phyloP scores from a whole-genome alignment of 2,888 invertebrate species.

The Xiphydria camelus region DNA sequence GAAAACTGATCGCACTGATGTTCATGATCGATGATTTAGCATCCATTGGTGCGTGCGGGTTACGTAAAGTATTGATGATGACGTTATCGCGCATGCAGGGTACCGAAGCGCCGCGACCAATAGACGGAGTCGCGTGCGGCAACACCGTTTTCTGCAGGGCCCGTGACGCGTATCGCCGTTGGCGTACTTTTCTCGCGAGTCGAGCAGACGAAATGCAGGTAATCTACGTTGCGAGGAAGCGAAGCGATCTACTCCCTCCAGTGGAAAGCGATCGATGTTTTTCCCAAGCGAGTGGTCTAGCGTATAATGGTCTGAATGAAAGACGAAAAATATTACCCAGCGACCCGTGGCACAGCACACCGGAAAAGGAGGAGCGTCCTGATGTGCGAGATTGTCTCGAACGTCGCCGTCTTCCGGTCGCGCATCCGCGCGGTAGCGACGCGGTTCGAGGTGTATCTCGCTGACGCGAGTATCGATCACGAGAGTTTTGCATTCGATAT shows the following conservation, averaged over 20 bases:
- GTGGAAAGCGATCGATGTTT: slow-evolving; percentile 28
- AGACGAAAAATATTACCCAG: slow-evolving; percentile 54
- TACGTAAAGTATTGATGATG: slow-evolving; percentile 16
- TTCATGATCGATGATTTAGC: not conserved
- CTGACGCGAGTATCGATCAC: too few species aligned
- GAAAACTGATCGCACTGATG: not conserved
- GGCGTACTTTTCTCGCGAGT: not conserved
- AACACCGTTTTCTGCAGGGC: slow-evolving; percentile 25
- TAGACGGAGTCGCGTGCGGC: slow-evolving; percentile 4
- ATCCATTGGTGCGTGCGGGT: slow-evolving; percentile 2
- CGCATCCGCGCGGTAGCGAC: slow-evolving; percentile 20
- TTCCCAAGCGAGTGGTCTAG: slow-evolving; percentile 31
- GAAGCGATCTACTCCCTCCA: slow-evolving; percentile 29
- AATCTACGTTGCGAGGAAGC: slow-evolving; percentile 5
- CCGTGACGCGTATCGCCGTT: not conserved
- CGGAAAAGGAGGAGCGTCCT: slow-evolving; percentile 47
- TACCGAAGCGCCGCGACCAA: slow-evolving; percentile 11
- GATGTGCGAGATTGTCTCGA: slow-evolving; percentile 32
- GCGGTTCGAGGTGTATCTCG: too few species aligned
- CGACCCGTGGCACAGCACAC: slow-evolving; percentile 42
- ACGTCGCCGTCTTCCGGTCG: slow-evolving; percentile 25
- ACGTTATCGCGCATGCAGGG: slow-evolving; percentile 7
- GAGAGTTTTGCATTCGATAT: too few species aligned
- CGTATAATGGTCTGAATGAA: slow-evolving; percentile 42
- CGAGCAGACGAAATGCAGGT: not conserved